Evolutionary conservation across 2,113 vertebrate genomes (phyloP).

Genomic region (Scolopax mira): DNA sequence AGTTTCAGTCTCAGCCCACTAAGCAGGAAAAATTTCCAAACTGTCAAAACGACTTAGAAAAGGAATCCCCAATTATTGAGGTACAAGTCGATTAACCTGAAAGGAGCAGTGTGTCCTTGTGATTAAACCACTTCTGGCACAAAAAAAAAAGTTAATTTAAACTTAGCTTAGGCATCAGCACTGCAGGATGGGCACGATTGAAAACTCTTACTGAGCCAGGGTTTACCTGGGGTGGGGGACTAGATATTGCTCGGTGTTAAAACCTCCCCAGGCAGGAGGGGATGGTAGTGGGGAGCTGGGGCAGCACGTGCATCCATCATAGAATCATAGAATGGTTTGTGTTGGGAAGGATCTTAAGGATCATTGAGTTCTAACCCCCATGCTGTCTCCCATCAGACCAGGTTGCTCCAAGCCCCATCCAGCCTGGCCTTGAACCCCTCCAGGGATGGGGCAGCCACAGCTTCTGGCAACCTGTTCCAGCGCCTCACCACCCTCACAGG

Average conservation of each 20-base stretch:
- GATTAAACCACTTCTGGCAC: neutral
- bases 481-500: too few relatives aligned
- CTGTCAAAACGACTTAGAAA: neutral
- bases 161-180: neutral
- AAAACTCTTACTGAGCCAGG: neutral
- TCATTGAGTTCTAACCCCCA: too few relatives aligned
- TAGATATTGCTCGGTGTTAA: rapidly evolving
- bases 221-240: rapidly evolving
- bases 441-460: too few relatives aligned
- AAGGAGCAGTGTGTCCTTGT: neutral
- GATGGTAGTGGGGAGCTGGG: rapidly evolving
- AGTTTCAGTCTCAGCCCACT: neutral
- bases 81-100: neutral
- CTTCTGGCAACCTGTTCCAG: too few relatives aligned
- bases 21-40: neutral
- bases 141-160: neutral
- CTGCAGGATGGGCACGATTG: neutral
- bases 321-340: too few relatives aligned
- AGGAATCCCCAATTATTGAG: neutral
- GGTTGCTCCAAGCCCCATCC: too few relatives aligned
- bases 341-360: too few relatives aligned
- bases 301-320: rapidly evolving
- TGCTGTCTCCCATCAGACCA: too few relatives aligned
- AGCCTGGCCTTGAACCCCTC: too few relatives aligned
- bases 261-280: neutral